Evolutionary conservation across 2,113 vertebrate genomes (phyloP), one percentile per base, ranked within the genome.

Genomic region (Mirza zaza): DNA sequence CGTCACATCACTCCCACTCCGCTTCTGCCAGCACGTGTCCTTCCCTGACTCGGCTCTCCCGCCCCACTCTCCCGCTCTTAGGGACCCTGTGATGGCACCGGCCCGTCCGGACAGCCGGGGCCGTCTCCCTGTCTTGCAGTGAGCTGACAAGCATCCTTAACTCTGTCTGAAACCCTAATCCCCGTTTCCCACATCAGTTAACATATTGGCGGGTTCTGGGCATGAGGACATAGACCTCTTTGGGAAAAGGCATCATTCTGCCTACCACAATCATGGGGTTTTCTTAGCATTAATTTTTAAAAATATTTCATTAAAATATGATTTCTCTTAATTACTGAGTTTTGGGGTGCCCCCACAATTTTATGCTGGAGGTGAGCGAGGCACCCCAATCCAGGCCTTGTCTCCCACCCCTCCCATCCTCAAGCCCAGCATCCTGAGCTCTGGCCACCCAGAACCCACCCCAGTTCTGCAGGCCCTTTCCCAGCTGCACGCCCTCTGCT

Each of bases 261-360:
- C 32, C 21, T 80, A 59, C 3, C 23, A 87, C 36, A 75, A 29
- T 71, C 29, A 42, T 4, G 45, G 45, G 14, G 48, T 84, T 81
- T 87, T 61, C 83, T 93, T 93, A 94, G 21, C 55, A 63, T 82
- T 91, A 18, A 92, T 55, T 90, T 70, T 86, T 82, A 20, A 9
- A 65, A 79, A 55, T 82, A 75, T 73, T 67, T 34, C 7, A 8
- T 65, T 36, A 59, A 81, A 90, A 68, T 87, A 65, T 55, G 15
- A 39, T 73, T 55, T 89, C 18, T 93, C 39, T 73, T 87, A 42
- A 63, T 79, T 61, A 63, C 67, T 86, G 65, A 82, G 20, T 27
- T 50, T 75, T 71, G 39, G n/a, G 25, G 4, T 5, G 3, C 34
- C 14, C 42, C 32, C 91, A 77, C 50, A 59, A 48, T 68, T n/a